Evolutionary conservation across 92 coral and sea anemone species (phyloP), one percentile per base, ranked within the genome.

Genomic region (Porites evermanni): DNA sequence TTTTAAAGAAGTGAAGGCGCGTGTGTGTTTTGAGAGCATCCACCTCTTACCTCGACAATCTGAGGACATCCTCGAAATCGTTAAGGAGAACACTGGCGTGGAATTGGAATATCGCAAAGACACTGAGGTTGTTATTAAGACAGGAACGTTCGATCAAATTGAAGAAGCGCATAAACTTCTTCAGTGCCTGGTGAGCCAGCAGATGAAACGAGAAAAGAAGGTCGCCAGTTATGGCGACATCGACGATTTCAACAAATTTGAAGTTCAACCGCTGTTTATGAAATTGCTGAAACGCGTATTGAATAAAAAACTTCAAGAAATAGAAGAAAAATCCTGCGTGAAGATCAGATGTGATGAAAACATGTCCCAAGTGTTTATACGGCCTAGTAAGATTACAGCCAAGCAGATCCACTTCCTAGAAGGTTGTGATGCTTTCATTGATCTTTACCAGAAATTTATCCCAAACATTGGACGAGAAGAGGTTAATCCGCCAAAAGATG

Each of bases 201-300:
- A 19, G 13, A 1, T 3, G 8, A 56, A 17, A 54, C 66, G 52
- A 53, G 76, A 16, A 14, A 2, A 53, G 0, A 29, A 68, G 0
- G 29, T 1, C 63, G 18, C 12, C 32, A 12, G 12, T 10, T 3
- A n/a, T 66, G 70, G 17, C 18, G 56, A 26, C 53, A 20, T 1
- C 38, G 2, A 20, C 1, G 75, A 63, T 14, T 2, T 12, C 18
- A 19, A 1, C 84, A 12, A 58, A 21, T 68, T 90, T 67, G 93
- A 82, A 8, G 88, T 90, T 3, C 81, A 67, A 50, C 88, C 91
- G 38, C 84, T 81, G 85, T 38, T 86, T 67, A 90, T 90, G 93
- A 60, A 81, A 16, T 32, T 90, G n/a, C 78, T 90, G 0, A 60
- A 56, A n/a, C 69, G 19, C 47, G 60, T 64, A 7, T 19, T 66